Conservation (phyloP, 2,797 vertebrate species). For the Dendrocincla tyrannina region DNA sequence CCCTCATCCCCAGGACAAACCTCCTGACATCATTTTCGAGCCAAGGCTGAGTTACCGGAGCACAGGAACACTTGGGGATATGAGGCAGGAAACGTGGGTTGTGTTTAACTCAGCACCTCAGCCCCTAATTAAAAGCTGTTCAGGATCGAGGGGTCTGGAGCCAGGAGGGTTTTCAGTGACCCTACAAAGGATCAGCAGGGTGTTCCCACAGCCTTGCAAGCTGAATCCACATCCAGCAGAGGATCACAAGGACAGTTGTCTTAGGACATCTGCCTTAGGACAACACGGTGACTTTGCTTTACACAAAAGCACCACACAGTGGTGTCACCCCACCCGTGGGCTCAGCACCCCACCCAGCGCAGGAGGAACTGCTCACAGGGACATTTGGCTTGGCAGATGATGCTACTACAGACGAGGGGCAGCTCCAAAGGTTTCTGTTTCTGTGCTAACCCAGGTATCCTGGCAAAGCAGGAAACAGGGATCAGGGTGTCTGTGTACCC, state of each 20-base stretch:
- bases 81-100: neutral
- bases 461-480: neutral
- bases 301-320: too few species aligned
- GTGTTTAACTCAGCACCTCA: neutral
- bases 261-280: neutral
- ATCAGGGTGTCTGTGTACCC: neutral
- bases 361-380: neutral
- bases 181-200: slow-evolving; percentile 9
- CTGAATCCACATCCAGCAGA: neutral
- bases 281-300: neutral
- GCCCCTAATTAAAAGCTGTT: slow-evolving; percentile 3
- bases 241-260: neutral
- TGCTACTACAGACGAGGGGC: neutral
- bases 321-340: neutral
- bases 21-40: neutral
- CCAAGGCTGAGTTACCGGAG: neutral
- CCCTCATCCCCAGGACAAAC: neutral
- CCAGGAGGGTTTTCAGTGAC: neutral
- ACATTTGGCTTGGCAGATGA: neutral
- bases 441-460: neutral
- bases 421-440: neutral
- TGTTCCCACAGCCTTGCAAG: neutral
- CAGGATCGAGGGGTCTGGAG: neutral
- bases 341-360: neutral
- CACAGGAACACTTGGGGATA: neutral